phyloP scores from a whole-genome alignment of 1,140 invertebrate genomes.

The Drosophila triauraria region DNA sequence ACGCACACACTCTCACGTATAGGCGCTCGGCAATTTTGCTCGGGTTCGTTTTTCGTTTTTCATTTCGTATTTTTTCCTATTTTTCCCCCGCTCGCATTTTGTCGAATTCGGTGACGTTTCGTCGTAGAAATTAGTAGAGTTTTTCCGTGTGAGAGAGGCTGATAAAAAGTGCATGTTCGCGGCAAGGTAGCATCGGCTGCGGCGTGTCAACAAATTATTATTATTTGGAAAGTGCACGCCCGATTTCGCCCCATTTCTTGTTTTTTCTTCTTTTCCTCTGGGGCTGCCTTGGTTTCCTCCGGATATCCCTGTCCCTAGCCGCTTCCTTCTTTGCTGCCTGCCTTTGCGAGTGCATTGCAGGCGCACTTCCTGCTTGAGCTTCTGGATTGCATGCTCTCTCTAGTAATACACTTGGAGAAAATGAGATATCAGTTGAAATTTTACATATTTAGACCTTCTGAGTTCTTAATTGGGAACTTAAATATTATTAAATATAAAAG shows the following conservation, averaged over 20 bases:
- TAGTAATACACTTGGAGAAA: slow-evolving; percentile 10
- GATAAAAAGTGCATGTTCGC: slow-evolving; percentile 21
- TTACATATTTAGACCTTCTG: not conserved
- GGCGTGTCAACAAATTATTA: slow-evolving; percentile 54
- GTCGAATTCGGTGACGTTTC: slow-evolving; percentile 32
- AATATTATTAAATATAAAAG: too few species aligned
- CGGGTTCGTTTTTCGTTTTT: slow-evolving; percentile 42
- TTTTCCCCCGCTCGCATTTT: not conserved
- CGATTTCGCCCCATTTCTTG: slow-evolving; percentile 27
- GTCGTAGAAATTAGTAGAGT: slow-evolving; percentile 17
- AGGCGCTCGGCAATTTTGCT: slow-evolving; percentile 25
- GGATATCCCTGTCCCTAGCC: slow-evolving; percentile 21
- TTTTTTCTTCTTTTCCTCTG: slow-evolving; percentile 8
- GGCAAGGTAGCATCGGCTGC: slow-evolving; percentile 2
- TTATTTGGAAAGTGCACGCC: slow-evolving; percentile 34
- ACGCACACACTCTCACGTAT: slow-evolving; percentile 23
- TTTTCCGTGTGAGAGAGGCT: slow-evolving; percentile 21
- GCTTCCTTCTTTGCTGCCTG: not conserved
- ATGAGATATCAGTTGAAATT: not conserved
- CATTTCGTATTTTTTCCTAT: slow-evolving; percentile 48
- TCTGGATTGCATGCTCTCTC: slow-evolving; percentile 53
- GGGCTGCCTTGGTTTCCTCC: slow-evolving; percentile 20
- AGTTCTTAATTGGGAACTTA: not conserved
- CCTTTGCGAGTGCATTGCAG: slow-evolving; percentile 56
- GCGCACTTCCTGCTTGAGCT: slow-evolving; percentile 59